Base-by-base conservation (phyloP, 1,140 invertebrate species). In the Drosophila baimaii region DNA sequence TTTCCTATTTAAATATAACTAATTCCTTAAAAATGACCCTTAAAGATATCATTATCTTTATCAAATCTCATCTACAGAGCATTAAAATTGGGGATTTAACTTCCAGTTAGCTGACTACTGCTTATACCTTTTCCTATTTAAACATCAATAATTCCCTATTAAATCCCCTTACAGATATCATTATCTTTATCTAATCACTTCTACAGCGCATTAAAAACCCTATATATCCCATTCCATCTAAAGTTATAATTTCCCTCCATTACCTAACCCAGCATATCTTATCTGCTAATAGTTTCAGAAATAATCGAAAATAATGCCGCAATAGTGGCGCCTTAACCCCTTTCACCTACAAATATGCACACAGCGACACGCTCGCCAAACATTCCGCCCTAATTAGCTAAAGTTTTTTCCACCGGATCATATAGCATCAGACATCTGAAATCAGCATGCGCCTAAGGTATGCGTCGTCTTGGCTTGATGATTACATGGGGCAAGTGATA, bases 401-500 rank as follows among this genome's bases (percentile, higher is more conserved):
- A 31, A 49, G 49, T 44, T 43, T 69, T 69, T 68, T 59, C 35
- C 12, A 8, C 46, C 37, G 23, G 35, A 69, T 64, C 37, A 19
- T 9, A 43, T 8, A 33, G 62, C 37, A 33, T 69, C 46, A 66
- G 64, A 43, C 68, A 71, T 19, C 29, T 66, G 64, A 31, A 25
- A 49, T 31, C 64, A 68, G 25, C 72, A 75, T 75, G 72, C 70
- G 58, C 54, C 49, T 4, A n/a, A 10, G 23, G 68, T 70, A 70
- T 70, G 68, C 49, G 47, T 70, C 49, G 47, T 70, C 64, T 73
- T 47, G 33, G 54, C 46, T 27, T 46, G 65, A 52, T 58, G 54
- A 66, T 76, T 76, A 76, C 73, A 76, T 76, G 75, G 39, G 23
- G 23, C 35, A 41, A 41, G 51, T 74, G 73, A 76, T 76, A 76